A percentile compares a stretch with the other conserved stretches of the same genome.
Conservation (phyloP, 2,888 invertebrate genomes). For the Cyrtodaria siliqua region DNA sequence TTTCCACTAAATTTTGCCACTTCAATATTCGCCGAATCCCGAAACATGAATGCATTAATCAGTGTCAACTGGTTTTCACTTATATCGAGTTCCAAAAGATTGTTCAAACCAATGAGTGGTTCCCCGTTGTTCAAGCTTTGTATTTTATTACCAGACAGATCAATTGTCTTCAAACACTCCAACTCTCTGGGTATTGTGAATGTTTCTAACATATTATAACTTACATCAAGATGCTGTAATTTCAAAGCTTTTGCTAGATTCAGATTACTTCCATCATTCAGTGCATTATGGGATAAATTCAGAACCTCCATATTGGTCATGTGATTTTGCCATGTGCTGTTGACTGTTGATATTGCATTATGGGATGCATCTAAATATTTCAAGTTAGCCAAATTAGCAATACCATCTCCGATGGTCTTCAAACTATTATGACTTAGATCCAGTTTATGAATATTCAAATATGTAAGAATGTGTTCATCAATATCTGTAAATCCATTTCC, state of each 20-base stretch:
- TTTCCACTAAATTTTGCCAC: constrained; percentile 78
- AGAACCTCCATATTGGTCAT: constrained; percentile 66
- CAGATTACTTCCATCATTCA: constrained; percentile 52
- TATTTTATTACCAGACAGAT: constrained; percentile 58
- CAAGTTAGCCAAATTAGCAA: constrained; percentile 56
- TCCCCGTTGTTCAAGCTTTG: constrained; percentile 36
- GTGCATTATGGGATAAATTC: constrained; percentile 69
- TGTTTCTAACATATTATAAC: constrained; percentile 65
- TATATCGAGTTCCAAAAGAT: constrained; percentile 47
- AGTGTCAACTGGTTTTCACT: constrained; percentile 71
- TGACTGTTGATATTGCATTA: constrained; percentile 61
- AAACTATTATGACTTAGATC: constrained; percentile 68
- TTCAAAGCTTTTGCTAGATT: constrained; percentile 51
- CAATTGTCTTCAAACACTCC: constrained; percentile 37
- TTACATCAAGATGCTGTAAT: constrained; percentile 66
- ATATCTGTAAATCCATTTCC: constrained; percentile 50
- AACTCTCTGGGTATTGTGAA: constrained; percentile 57
- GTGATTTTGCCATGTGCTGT: constrained; percentile 57
- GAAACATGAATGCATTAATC: constrained; percentile 72
- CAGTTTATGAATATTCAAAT: constrained; percentile 65
- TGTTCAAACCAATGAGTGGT: constrained; percentile 55
- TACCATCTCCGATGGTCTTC: constrained; percentile 43
- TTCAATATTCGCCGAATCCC: constrained; percentile 69
- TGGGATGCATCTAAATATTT: constrained; percentile 61
- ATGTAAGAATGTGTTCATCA: constrained; percentile 48